phyloP scores from a whole-genome alignment of 1,140 invertebrate species.

The Anthonomus grandis region DNA sequence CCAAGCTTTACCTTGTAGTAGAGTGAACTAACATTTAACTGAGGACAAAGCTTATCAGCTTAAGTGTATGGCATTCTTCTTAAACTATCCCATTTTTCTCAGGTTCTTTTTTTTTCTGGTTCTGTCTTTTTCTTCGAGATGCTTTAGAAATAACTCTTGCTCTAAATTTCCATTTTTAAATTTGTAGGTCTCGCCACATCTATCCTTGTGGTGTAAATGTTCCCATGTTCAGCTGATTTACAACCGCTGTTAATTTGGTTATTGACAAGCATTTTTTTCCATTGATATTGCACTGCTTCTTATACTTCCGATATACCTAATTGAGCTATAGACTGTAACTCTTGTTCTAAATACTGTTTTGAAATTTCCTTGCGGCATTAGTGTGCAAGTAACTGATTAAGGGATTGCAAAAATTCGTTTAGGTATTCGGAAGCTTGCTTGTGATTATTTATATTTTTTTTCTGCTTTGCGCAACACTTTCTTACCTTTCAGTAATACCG shows the following conservation, averaged over 20 bases:
- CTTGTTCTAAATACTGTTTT: slow-evolving; percentile 22
- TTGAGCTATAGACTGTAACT: slow-evolving; percentile 23
- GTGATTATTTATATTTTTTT: neutral
- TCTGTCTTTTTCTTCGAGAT: slow-evolving; percentile 33
- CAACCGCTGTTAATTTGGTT: slow-evolving; percentile 1
- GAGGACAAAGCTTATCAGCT: slow-evolving; percentile 42
- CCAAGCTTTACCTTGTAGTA: slow-evolving; percentile 48
- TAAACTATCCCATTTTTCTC: slow-evolving; percentile 7
- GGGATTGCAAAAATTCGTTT: slow-evolving; percentile 13
- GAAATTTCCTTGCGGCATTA: slow-evolving; percentile 23
- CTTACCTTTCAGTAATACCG: slow-evolving; percentile 4
- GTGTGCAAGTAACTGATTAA: slow-evolving; percentile 23
- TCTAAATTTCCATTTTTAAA: slow-evolving; percentile 36
- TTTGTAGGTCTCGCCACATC: slow-evolving; percentile 42
- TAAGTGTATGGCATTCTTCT: slow-evolving; percentile 34
- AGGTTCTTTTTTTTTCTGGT: slow-evolving; percentile 26
- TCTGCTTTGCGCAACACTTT: neutral
- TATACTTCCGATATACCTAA: slow-evolving; percentile 29
- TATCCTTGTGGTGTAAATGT: slow-evolving; percentile 42
- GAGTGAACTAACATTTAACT: slow-evolving; percentile 39
- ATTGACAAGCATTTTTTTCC: neutral
- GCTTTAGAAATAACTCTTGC: slow-evolving; percentile 37
- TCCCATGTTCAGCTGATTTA: neutral
- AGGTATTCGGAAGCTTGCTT: neutral
- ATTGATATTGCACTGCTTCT: neutral